phyloP scores from a whole-genome alignment of 2,888 invertebrate genomes.

The Didymodactylos carnosus region DNA sequence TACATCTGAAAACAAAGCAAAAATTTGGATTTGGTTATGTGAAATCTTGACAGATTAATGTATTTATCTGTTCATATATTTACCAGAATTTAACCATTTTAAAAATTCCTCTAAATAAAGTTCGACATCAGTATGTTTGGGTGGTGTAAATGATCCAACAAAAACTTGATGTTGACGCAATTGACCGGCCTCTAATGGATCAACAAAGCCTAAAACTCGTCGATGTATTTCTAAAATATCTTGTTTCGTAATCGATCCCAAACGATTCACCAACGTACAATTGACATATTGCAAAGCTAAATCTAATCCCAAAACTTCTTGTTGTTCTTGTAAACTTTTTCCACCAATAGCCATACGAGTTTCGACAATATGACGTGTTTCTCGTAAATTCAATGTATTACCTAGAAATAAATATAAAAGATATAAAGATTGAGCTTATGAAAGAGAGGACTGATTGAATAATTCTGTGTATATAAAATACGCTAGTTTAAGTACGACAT shows the following conservation, averaged over 20 bases:
- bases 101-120: conserved; percentile 65
- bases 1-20: no score
- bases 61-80: no score
- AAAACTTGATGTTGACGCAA: conserved; percentile 44
- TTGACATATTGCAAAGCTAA: conserved; percentile 76
- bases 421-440: no score
- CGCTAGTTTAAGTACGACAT: no score
- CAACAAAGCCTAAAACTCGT: conserved; percentile 76
- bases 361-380: conserved; percentile 73
- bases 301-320: conserved; percentile 73
- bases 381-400: conserved; percentile 74
- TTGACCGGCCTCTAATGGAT: conserved; percentile 65
- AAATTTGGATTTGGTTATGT: no score
- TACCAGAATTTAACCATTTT: conserved; percentile 73
- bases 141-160: conserved; percentile 82
- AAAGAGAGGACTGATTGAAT: no score
- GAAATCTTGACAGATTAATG: no score
- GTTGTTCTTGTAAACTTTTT: conserved; percentile 84
- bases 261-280: conserved; percentile 36
- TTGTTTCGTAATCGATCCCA: conserved; percentile 44
- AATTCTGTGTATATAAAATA: no score
- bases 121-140: conserved; percentile 59
- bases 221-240: conserved; percentile 79
- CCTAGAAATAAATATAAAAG: no score
- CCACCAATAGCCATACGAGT: conserved; percentile 57